Percentiles rank a stretch among this genome's conserved stretches.
These are phyloP conservation scores for Drosophila gaucha DNA, from an alignment of 2,888 invertebrate genomes.

Conservation along the genomic window DNA sequence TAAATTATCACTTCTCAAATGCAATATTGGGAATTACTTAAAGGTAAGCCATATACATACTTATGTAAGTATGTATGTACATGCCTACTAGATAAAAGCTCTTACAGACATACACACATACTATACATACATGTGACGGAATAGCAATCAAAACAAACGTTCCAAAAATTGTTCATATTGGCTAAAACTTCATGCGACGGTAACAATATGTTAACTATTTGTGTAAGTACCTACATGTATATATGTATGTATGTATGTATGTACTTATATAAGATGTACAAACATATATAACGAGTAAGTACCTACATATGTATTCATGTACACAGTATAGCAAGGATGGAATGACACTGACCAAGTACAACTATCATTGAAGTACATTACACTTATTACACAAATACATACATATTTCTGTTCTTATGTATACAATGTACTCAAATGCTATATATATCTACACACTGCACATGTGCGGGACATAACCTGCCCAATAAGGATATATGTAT, in stretches of 20 bases:
- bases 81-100: background rate
- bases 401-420: background rate
- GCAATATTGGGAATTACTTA: background rate
- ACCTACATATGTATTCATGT: background rate
- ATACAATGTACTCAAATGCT: background rate
- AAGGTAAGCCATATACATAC: background rate
- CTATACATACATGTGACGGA: background rate
- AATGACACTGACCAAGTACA: background rate
- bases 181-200: background rate
- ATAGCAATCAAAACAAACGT: constrained; percentile 5
- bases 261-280: background rate
- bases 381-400: background rate
- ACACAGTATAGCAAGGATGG: background rate
- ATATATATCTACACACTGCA: background rate
- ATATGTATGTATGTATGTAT: background rate
- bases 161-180: background rate
- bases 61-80: background rate
- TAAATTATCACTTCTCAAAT: background rate
- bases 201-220: constrained; percentile 1
- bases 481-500: constrained; percentile 3
- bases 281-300: too few species aligned
- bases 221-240: background rate
- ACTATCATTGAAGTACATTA: background rate
- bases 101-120: background rate
- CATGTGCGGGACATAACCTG: background rate